These are phyloP conservation scores for Delphinapterus leucas DNA, from an alignment of 2,113 vertebrate species.

Conservation along the genomic window DNA sequence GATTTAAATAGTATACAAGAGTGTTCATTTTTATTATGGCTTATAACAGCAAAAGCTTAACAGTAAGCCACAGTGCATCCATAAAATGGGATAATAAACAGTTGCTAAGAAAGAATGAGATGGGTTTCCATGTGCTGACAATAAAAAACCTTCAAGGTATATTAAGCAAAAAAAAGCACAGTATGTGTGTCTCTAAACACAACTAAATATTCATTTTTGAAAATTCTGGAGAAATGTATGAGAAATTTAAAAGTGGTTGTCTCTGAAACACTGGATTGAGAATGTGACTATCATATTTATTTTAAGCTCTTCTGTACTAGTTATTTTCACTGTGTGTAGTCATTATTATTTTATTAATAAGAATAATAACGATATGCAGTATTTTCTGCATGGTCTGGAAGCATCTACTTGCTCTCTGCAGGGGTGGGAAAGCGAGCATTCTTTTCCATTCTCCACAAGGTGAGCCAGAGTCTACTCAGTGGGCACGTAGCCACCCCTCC, in stretches of 20 bases:
- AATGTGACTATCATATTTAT: not conserved
- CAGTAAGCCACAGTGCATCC: not conserved
- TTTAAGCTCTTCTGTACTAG: not conserved
- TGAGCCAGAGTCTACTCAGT: not conserved
- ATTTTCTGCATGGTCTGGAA: not conserved
- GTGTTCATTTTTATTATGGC: not conserved
- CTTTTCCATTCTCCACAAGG: not conserved
- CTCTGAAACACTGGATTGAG: not conserved
- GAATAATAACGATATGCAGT: not conserved
- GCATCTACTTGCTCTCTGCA: not conserved
- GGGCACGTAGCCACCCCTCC: not conserved
- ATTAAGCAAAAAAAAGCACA: not conserved
- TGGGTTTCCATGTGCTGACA: not conserved
- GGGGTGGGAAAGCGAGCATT: not conserved
- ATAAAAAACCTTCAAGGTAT: not conserved
- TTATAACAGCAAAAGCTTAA: slow-evolving; percentile 8
- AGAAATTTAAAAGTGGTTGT: not conserved
- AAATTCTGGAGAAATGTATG: not conserved
- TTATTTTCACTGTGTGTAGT: not conserved
- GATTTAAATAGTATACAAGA: not conserved
- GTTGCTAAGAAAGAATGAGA: not conserved
- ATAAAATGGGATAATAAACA: not conserved
- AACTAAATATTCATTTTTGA: not conserved
- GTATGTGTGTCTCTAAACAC: not conserved
- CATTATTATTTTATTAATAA: not conserved